Evolutionary conservation across 2,888 invertebrate species (phyloP), one percentile per base, ranked within the genome.

Genomic region (Drosophila flavopinicola): DNA sequence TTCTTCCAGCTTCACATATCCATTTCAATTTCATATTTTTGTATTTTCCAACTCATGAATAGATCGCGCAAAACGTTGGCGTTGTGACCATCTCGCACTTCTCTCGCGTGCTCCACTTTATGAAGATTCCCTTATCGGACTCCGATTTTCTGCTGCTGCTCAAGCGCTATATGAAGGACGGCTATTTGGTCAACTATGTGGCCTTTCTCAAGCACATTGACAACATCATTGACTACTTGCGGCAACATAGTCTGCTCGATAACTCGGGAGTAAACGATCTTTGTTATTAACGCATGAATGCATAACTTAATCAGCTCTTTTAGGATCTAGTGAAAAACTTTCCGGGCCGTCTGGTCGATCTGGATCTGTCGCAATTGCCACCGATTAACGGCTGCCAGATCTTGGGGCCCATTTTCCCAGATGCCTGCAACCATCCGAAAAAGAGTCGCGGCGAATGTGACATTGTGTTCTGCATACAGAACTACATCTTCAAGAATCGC

Each of bases 61-160:
- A 95, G 95, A 93, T 96, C 25, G 93, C 95, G 0, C 94, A 95
- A 90, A 95, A 95, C 89, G 93, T 93, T 66, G 96, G 96, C 3
- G 93, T 94, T 1, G 94, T 96, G 15, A 96, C 96, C 0, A 93
- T 96, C 20, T 93, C 94, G 0, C 96, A 96, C 90, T 96, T 96
- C 88, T 94, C 94, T 0, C 93, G 96, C 61, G 93, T 96, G 57
- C 91, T 96, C 11, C 93, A 94, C 84, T 95, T 94, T 90, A 91
- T 96, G 85, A 94, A 94, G 48, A 93, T 96, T 63, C 91, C 93
- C 24, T 90, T 96, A 13, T 94, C 94, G 0, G 92, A 94, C 1
- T 93, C 94, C 13, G 96, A 96, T 90, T 95, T 95, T 89, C 92
- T 94, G 79, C 90, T 96, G 39, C 91, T 96, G 10, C 92, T 96